Base-by-base conservation (phyloP, 2,888 invertebrate genomes). In the Acleris holmiana region DNA sequence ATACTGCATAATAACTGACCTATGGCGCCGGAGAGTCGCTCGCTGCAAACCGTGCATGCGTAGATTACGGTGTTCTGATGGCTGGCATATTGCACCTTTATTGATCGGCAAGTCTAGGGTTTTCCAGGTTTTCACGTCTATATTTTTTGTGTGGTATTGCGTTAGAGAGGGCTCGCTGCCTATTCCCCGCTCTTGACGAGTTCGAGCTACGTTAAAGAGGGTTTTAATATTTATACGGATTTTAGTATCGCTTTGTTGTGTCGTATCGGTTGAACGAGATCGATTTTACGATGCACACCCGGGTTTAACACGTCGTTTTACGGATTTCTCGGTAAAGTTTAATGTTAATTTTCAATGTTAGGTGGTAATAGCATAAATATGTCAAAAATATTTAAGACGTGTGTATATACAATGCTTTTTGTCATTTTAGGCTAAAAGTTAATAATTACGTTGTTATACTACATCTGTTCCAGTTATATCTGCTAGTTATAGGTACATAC, bases 1-100 rank as follows among this genome's bases (percentile, higher is more conserved):
- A 51, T 50, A 68, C 63, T 71, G 74, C 66, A 76, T 68, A 73
- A 79, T 83, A 83, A 88, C 88, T 89, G 88, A 89, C 89, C 89
- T 88, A 88, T 82, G 80, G 75, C 73, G 73, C 78, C 81, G 76
- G 71, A 75, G 73, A 75, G 78, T 79, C 72, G 73, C 67, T 68
- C 68, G 72, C 67, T 70, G 72, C 70, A 71, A 73, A 69, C 59
- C 78, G 82, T 87, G 86, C 86, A 89, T 83, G 84, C 86, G 84
- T 85, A 76, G 77, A 84, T 68, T 76, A 78, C 72, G 68, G 68
- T 76, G 72, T 78, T 75, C 76, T 73, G 67, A 67, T 72, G 60
- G 66, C 75, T 79, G 76, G 79, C 79, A 82, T 78, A 74, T 80
- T 82, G 84, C 82, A 82, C 74, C 76, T 74, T 70, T 84, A 88